Evolutionary conservation across 2,113 vertebrate species (phyloP).

Genomic region (Emydocephalus ijimae): DNA sequence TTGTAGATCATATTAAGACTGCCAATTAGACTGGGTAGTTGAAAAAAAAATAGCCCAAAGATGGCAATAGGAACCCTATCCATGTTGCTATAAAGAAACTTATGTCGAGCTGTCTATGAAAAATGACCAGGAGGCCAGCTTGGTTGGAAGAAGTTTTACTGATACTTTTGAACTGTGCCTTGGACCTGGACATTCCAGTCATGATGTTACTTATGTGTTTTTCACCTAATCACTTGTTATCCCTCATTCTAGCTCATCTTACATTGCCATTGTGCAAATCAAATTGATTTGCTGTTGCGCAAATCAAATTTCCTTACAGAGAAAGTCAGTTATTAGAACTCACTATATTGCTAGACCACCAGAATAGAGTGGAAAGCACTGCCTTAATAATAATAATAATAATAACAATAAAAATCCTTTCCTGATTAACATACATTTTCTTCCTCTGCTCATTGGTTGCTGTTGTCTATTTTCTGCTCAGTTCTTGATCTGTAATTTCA

Average conservation of each 20-base stretch:
- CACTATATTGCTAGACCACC: not conserved
- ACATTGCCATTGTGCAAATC: not conserved
- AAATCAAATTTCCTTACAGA: not conserved
- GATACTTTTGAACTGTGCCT: not conserved
- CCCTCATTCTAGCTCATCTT: not conserved
- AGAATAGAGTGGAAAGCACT: not conserved
- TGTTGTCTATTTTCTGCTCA: not conserved
- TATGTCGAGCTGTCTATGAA: not conserved
- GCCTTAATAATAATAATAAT: not conserved
- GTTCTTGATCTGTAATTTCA: not conserved
- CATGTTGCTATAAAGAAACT: not conserved
- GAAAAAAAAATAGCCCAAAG: not conserved
- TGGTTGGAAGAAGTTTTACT: not conserved
- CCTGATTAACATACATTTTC: not conserved
- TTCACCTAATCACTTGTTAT: not conserved
- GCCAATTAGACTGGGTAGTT: not conserved
- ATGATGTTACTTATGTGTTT: not conserved
- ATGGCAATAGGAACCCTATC: not conserved
- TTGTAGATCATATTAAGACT: not conserved
- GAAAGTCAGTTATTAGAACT: not conserved
- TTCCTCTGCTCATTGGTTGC: not conserved
- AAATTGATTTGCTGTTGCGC: not conserved
- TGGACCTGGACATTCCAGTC: not conserved
- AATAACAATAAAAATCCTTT: not conserved
- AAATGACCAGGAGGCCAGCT: not conserved